Evolutionary conservation across 1,140 invertebrate genomes (phyloP), one percentile per base, ranked within the genome.

Genomic region (Pygmarrhopalites habei): DNA sequence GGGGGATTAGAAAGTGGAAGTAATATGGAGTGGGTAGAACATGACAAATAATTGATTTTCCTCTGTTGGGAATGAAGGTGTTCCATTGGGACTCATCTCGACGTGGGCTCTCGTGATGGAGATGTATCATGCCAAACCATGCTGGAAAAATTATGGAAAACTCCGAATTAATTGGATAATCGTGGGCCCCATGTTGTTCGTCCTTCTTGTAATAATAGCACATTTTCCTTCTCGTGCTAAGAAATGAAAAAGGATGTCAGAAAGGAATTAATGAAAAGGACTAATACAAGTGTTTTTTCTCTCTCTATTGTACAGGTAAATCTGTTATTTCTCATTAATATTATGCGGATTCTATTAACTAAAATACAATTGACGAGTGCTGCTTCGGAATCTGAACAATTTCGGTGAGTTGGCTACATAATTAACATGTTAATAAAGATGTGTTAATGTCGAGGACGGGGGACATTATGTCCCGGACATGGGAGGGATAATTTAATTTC

Each of bases 271-370:
- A n/a, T n/a, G n/a, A n/a, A n/a, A n/a, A n/a, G n/a, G n/a, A n/a
- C n/a, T 39, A 39, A 49, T n/a, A 49, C 21, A 32, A 55, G 14
- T 32, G 10, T 35, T 21, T 35, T 30, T 32, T 19, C 15, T 19
- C 4, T 35, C 15, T 19, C 23, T 56, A 39, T 56, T 56, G 71
- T 72, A 26, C 68, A 78, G 76, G 67, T 79, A 3, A 81, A 81
- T 60, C 70, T 79, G 25, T 58, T 79, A 1, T 81, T 81, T 66
- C 71, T 81, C 5, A 70, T 80, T 25, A 81, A 79, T 68, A 80
- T 81, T 49, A 74, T 81, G 58, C 70, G 79, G 29, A 77, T 81
- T 23, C 65, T 81, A 17, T 73, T 81, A 7, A 77, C 76, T 15
- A 78, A 78, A 68, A 72, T 78, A 28, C 63, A 75, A 49, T 68